phyloP scores from a whole-genome alignment of 2,113 vertebrate species.

The Aspidoscelis tigris region DNA sequence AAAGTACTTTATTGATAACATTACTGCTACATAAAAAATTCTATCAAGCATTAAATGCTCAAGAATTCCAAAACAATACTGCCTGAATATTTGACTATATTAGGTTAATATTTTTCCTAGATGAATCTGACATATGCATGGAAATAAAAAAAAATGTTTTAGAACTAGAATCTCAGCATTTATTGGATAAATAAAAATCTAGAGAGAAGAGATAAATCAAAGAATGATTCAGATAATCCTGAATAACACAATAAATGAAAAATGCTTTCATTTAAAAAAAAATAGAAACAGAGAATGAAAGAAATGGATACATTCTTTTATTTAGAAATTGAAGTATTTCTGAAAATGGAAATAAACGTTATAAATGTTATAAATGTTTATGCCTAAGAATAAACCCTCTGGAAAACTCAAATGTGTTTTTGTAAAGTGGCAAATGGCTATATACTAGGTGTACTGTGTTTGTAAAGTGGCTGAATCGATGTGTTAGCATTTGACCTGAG shows the following conservation, averaged over 20 bases:
- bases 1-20: neutral
- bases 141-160: slow-evolving; percentile 27
- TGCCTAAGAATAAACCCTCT: neutral
- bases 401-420: neutral
- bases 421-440: neutral
- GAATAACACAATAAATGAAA: slow-evolving; percentile 36
- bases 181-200: slow-evolving; percentile 44
- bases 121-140: slow-evolving; percentile 13
- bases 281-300: slow-evolving; percentile 18
- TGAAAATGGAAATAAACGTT: slow-evolving; percentile 49
- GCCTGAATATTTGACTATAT: slow-evolving; percentile 6
- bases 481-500: neutral
- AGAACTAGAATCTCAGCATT: slow-evolving; percentile 2
- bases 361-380: slow-evolving; percentile 24
- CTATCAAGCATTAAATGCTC: neutral
- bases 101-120: neutral
- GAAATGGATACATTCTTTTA: neutral
- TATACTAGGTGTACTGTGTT: neutral
- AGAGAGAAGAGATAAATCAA: neutral
- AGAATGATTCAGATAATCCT: slow-evolving; percentile 10
- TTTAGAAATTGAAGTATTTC: slow-evolving; percentile 10
- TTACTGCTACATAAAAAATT: neutral
- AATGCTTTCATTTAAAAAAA: slow-evolving; percentile 54
- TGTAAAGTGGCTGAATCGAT: too few species aligned
- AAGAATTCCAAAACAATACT: neutral